Evolutionary conservation across 53 echinoderm and acorn worm genomes (phyloP).

Genomic region (Luidia sarsii): DNA sequence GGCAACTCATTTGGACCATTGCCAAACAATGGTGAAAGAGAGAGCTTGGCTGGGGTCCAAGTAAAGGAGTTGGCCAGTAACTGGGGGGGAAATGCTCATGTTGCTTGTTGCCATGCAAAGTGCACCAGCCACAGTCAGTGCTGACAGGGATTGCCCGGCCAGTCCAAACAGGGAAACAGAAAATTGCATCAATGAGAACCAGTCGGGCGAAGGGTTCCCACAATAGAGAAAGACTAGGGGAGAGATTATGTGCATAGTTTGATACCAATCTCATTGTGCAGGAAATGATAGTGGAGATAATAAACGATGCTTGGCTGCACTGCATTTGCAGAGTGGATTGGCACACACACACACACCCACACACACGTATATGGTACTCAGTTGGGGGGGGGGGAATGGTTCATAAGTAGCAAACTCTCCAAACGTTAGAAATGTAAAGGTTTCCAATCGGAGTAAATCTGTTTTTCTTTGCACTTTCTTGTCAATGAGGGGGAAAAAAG

Average conservation of each 20-base stretch:
- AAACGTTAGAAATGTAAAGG: too few species aligned
- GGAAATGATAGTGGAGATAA: neutral
- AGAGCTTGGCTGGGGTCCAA: constrained; percentile 3
- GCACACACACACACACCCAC: too few species aligned
- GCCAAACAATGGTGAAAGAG: neutral
- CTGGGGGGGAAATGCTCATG: neutral
- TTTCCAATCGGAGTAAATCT: too few species aligned
- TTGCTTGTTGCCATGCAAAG: constrained; percentile 1
- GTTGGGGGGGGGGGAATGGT: too few species aligned
- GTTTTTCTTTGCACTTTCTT: too few species aligned
- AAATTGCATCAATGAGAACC: constrained; percentile 14
- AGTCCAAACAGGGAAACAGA: constrained; percentile 23
- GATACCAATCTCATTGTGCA: too few species aligned
- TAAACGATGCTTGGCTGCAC: too few species aligned
- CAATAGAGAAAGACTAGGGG: constrained; percentile 2
- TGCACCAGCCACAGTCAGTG: too few species aligned
- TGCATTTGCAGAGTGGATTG: too few species aligned
- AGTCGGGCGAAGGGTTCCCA: constrained; percentile 5
- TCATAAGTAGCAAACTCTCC: too few species aligned
- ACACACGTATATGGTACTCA: too few species aligned
- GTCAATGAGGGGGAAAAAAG: neutral
- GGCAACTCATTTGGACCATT: neutral
- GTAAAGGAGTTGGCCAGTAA: neutral
- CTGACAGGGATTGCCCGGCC: too few species aligned
- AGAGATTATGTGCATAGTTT: neutral